Base-by-base conservation (phyloP, 2,888 invertebrate genomes). In the Mesoligia furuncula region DNA sequence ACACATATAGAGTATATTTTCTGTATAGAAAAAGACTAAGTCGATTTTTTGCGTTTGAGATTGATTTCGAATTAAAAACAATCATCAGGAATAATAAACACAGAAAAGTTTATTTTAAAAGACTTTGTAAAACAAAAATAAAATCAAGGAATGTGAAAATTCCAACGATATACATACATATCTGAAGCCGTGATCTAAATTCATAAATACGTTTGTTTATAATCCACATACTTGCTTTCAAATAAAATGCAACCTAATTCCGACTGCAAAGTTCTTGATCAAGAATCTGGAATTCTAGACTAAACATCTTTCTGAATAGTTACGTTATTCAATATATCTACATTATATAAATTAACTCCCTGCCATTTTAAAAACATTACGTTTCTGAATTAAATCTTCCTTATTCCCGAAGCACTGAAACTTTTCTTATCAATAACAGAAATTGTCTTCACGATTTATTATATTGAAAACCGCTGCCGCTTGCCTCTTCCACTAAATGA, bases 171-270 rank as follows among this genome's bases (percentile, higher is more conserved):
- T 42, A 42, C 73, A 81, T 64, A 59, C 24, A n/a, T 57, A 65
- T 70, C 75, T 77, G 51, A 79, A 73, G 69, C 73, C 70, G 27
- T 80, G 84, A 75, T 84, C 85, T 67, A 84, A 73, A 84, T 84
- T 86, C 87, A 66, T 69, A 83, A 85, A 87, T 85, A 75, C 79
- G 73, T 79, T 65, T 68, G 45, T 73, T 78, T 77, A 78, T 73
- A 42, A 73, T 71, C 66, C 70, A 84, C 66, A 86, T 84, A 79
- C 65, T 66, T 71, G 48, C 62, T 71, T 73, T 73, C 54, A 79
- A 69, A 79, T 79, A 86, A 86, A 84, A 86, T 84, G 66, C 87
- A 76, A 79, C 83, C 80, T 65, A 69, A 73, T 78, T 82, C 75
- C 36, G 54, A 78, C 20, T 77, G 70, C 59, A 69, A 65, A 79